Evolutionary conservation across 37 sponge, comb jelly and placozoan species (phyloP).

Genomic region (Geodia barretti): DNA sequence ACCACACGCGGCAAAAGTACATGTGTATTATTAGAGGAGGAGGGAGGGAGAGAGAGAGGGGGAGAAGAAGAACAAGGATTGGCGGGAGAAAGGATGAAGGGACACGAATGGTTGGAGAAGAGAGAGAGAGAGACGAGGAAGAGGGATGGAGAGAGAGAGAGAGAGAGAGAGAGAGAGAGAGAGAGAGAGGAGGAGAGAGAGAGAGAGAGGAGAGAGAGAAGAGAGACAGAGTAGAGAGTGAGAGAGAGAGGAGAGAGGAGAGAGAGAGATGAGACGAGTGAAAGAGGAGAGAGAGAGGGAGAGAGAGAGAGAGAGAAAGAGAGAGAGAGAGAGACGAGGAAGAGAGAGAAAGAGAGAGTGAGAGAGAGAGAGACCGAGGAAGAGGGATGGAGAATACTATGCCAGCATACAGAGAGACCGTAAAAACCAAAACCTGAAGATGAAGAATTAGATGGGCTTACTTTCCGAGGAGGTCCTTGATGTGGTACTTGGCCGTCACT

Average conservation of each 20-base stretch:
- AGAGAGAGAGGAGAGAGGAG: background rate
- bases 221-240: slow-evolving; percentile 4
- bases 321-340: too few relatives aligned
- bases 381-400: background rate
- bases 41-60: too few relatives aligned
- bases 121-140: too few relatives aligned
- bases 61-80: too few relatives aligned
- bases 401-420: background rate
- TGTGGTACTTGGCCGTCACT: slow-evolving; percentile 79
- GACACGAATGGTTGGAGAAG: too few relatives aligned
- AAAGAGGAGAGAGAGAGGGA: background rate
- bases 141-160: background rate
- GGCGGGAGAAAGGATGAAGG: too few relatives aligned
- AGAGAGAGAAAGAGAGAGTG: too few relatives aligned
- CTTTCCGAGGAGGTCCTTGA: slow-evolving; percentile 90
- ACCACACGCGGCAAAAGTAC: too few relatives aligned
- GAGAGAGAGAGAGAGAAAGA: background rate
- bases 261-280: background rate
- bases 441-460: too few relatives aligned
- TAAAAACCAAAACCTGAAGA: too few relatives aligned
- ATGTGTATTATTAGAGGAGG: too few relatives aligned
- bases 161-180: slow-evolving; percentile 3
- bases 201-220: background rate
- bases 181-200: background rate
- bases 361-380: too few relatives aligned